Evolutionary conservation across 92 coral and sea anemone species (phyloP).

Genomic region (Pocillopora grandis): DNA sequence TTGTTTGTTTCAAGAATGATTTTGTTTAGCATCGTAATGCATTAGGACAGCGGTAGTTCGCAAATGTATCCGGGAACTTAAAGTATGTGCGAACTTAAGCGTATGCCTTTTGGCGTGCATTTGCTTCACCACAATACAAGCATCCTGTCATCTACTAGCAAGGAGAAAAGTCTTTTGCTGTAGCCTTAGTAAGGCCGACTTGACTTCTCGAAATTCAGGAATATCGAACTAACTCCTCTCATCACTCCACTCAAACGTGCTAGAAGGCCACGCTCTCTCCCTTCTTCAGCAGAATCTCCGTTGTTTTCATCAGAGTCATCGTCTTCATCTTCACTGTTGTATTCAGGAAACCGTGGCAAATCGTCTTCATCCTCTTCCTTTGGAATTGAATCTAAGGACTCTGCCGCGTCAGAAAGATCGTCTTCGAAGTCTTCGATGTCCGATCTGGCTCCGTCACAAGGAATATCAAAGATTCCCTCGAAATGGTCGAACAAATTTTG

Average conservation of each 20-base stretch:
- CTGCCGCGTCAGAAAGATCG: not conserved
- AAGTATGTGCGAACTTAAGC: too few relatives aligned
- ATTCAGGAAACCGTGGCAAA: not conserved
- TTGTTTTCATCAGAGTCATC: too few relatives aligned
- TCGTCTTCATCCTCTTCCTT: not conserved
- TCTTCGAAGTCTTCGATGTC: constrained; percentile 16
- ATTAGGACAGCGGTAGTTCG: too few relatives aligned
- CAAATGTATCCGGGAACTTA: too few relatives aligned
- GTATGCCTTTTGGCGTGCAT: too few relatives aligned
- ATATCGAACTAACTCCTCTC: not conserved
- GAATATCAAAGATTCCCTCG: constrained; percentile 18
- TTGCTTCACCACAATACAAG: too few relatives aligned
- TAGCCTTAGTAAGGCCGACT: not conserved
- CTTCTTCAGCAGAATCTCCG: not conserved
- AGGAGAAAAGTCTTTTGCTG: not conserved
- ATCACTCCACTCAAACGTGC: not conserved
- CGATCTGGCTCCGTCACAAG: not conserved
- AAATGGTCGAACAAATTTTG: constrained; percentile 1
- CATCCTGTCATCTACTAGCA: not conserved
- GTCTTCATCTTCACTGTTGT: not conserved
- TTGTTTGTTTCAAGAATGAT: not conserved
- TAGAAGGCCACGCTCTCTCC: not conserved
- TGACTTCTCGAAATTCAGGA: not conserved
- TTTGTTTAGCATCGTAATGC: not conserved
- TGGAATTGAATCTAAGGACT: not conserved